These are phyloP conservation scores for Meriones psammophilus DNA, from an alignment of 2,797 vertebrate species.

Conservation along the genomic window DNA sequence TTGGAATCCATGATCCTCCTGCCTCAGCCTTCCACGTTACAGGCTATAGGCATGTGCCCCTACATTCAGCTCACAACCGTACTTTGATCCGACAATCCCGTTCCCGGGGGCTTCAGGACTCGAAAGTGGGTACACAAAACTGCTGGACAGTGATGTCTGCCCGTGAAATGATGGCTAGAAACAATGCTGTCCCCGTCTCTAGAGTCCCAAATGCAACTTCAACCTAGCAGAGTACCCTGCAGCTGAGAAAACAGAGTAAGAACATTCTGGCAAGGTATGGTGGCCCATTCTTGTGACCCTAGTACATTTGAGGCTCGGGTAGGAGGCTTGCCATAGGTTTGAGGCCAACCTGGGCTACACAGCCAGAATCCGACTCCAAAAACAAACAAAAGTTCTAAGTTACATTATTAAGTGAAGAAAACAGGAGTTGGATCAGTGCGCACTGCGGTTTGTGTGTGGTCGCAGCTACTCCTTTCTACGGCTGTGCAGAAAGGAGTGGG, in stretches of 20 bases:
- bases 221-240: background rate
- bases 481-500: background rate
- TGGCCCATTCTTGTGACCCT: background rate
- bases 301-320: background rate
- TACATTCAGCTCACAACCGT: accelerated
- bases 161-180: background rate
- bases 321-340: background rate
- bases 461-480: no score
- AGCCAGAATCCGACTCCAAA: background rate
- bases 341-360: background rate
- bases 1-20: background rate
- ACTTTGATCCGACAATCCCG: background rate
- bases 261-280: background rate
- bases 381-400: background rate
- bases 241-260: background rate
- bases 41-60: background rate
- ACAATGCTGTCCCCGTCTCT: no score
- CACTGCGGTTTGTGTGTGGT: background rate
- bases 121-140: accelerated
- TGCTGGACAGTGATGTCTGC: background rate
- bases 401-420: background rate
- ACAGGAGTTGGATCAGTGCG: background rate
- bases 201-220: background rate
- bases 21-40: background rate
- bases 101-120: background rate